Evolutionary conservation across 2,888 invertebrate genomes (phyloP).

Genomic region (Zelleria hepariella): DNA sequence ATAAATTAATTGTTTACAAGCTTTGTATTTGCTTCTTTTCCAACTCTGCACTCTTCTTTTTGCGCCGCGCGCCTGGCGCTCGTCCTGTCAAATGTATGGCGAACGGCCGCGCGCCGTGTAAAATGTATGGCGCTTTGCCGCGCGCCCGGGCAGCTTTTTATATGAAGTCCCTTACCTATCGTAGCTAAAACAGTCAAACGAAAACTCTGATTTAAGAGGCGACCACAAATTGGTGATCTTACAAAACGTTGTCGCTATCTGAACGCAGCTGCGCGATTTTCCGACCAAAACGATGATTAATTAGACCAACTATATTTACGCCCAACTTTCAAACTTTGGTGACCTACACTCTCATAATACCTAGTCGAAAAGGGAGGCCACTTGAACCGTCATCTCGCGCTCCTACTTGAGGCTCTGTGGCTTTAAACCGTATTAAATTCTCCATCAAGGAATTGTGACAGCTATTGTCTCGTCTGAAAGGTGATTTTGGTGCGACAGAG

Average conservation of each 20-base stretch:
- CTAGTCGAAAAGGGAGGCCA: neutral
- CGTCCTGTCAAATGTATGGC: too few relatives aligned
- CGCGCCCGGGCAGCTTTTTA: too few relatives aligned
- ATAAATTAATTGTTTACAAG: too few relatives aligned
- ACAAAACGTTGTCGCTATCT: constrained; percentile 48
- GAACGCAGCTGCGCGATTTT: constrained; percentile 54
- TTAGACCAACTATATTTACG: constrained; percentile 35
- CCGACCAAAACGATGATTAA: constrained; percentile 54
- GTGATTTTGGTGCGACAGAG: neutral
- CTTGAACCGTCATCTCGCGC: neutral
- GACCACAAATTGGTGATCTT: constrained; percentile 22
- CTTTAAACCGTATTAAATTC: constrained; percentile 5
- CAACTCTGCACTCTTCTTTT: too few relatives aligned
- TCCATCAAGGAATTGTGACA: neutral
- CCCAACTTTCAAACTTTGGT: neutral
- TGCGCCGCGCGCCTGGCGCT: too few relatives aligned
- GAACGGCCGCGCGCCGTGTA: too few relatives aligned
- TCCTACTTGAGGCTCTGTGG: constrained; percentile 10
- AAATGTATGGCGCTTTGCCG: too few relatives aligned
- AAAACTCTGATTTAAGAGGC: neutral
- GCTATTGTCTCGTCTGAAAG: neutral
- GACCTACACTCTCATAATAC: neutral
- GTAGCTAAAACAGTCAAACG: too few relatives aligned
- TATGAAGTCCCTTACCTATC: too few relatives aligned
- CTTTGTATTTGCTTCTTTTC: too few relatives aligned